phyloP scores from a whole-genome alignment of 1,140 invertebrate genomes.

The Hylyphantes graminicola region DNA sequence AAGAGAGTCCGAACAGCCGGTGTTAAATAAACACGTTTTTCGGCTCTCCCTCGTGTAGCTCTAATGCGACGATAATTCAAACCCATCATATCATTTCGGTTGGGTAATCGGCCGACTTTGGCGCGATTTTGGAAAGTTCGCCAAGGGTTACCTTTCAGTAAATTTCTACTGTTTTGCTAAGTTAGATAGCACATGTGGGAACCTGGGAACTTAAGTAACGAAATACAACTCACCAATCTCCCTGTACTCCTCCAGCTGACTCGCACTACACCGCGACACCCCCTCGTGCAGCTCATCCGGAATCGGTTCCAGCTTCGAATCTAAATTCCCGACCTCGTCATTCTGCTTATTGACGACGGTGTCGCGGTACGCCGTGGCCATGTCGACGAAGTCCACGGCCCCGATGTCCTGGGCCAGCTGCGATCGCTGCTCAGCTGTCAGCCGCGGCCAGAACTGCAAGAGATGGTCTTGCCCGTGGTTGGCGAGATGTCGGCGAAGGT shows the following conservation, averaged over 20 bases:
- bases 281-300: slow-evolving; percentile 81
- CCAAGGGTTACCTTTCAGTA: no score
- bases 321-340: slow-evolving; percentile 73
- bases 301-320: slow-evolving; percentile 85
- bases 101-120: no score
- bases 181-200: no score
- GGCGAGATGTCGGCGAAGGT: slow-evolving; percentile 63
- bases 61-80: no score
- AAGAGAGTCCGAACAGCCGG: no score
- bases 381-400: slow-evolving; percentile 56
- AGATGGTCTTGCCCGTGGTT: slow-evolving; percentile 82
- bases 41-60: no score
- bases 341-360: slow-evolving; percentile 65
- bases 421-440: slow-evolving; percentile 71
- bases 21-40: no score
- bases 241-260: slow-evolving; percentile 77
- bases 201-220: no score
- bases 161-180: no score
- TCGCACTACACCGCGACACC: slow-evolving; percentile 70
- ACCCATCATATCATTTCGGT: no score
- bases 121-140: no score
- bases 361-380: slow-evolving; percentile 40
- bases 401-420: slow-evolving; percentile 58
- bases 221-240: slow-evolving; percentile 73
- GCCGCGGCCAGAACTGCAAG: slow-evolving; percentile 82